These are phyloP conservation scores for Aelia acuminata DNA, from an alignment of 2,888 invertebrate genomes.

Conservation along the genomic window DNA sequence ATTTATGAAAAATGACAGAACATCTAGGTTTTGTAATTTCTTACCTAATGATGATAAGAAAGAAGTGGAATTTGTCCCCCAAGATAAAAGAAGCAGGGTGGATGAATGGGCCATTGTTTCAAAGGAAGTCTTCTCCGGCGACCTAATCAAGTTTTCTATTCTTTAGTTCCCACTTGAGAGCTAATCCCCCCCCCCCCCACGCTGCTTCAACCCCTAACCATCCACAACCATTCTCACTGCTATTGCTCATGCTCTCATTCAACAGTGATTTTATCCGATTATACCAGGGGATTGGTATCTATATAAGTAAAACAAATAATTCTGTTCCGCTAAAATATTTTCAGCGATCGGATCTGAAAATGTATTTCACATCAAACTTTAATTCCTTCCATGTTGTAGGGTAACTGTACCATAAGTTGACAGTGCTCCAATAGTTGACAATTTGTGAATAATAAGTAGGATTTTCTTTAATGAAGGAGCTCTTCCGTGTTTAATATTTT, in stretches of 20 bases:
- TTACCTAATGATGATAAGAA: constrained; percentile 37
- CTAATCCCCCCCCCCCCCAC: neutral
- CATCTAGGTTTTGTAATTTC: constrained; percentile 5
- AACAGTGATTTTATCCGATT: neutral
- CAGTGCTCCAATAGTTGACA: too few species aligned
- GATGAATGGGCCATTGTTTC: constrained; percentile 16
- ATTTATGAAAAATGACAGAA: constrained; percentile 1
- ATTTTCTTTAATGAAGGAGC: too few species aligned
- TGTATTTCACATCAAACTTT: too few species aligned
- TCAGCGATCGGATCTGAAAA: too few species aligned
- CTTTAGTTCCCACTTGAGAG: constrained; percentile 5
- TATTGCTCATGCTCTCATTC: neutral
- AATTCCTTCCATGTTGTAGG: too few species aligned
- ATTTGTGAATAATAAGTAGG: too few species aligned
- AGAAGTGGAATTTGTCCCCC: constrained; percentile 19
- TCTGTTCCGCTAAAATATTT: too few species aligned
- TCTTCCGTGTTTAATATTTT: too few species aligned
- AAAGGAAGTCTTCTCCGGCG: constrained; percentile 11
- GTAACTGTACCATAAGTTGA: too few species aligned
- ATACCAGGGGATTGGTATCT: neutral
- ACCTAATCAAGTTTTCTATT: neutral
- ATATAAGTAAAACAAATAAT: too few species aligned
- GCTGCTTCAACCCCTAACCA: neutral
- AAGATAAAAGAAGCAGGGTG: constrained; percentile 28
- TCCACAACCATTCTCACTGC: neutral